Conservation (phyloP, 2,888 invertebrate genomes). For the Metopia argyrocephala region DNA sequence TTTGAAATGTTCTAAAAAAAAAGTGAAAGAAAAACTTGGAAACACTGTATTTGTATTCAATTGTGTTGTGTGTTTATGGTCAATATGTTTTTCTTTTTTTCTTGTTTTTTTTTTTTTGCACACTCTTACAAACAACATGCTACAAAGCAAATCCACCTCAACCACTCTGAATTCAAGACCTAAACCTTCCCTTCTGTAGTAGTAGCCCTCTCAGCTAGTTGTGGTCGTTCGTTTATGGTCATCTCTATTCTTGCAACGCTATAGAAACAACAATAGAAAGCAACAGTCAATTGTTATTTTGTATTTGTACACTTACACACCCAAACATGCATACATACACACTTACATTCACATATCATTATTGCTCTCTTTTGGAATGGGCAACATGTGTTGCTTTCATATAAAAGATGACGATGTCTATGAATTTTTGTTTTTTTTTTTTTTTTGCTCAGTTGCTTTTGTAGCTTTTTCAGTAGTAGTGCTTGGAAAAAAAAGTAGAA, state of each 20-base stretch:
- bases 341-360: constrained; percentile 2
- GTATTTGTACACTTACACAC: constrained; percentile 41
- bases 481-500: background rate
- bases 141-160: constrained; percentile 47
- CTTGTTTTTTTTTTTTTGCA: background rate
- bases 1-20: no score
- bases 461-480: constrained; percentile 24
- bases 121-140: background rate
- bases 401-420: constrained; percentile 14
- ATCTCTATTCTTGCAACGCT: background rate
- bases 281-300: constrained; percentile 61
- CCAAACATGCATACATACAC: background rate
- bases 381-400: constrained; percentile 59
- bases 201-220: no score
- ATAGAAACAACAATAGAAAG: constrained; percentile 54
- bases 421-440: constrained; percentile 19
- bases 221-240: constrained; percentile 51
- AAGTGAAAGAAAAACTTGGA: constrained; percentile 34
- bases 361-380: constrained; percentile 24
- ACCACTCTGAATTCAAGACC: constrained; percentile 22
- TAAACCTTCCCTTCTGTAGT: constrained; percentile 16
- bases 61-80: constrained; percentile 62
- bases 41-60: constrained; percentile 16
- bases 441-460: constrained; percentile 1
- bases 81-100: constrained; percentile 53